Conservation (phyloP, 2,113 vertebrate species). For the Perca schrenkii region DNA sequence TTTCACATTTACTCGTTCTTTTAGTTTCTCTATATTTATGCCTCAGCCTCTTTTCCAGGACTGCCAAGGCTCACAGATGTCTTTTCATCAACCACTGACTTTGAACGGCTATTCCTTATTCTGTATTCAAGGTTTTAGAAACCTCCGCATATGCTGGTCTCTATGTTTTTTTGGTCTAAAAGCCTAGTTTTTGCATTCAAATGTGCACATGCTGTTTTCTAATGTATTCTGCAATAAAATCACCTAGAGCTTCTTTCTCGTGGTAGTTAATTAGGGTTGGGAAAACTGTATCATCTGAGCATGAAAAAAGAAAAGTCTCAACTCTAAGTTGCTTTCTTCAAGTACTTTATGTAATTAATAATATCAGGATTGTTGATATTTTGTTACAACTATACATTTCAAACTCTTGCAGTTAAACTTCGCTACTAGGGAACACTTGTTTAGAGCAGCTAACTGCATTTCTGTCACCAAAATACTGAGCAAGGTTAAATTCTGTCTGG, state of each 20-base stretch:
- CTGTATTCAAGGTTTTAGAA: slow-evolving; percentile 4
- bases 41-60: slow-evolving; percentile 15
- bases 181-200: slow-evolving; percentile 20
- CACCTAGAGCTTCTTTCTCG: not conserved
- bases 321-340: not conserved
- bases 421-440: not conserved
- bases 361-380: not conserved
- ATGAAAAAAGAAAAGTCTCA: not conserved
- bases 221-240: slow-evolving; percentile 10
- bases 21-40: slow-evolving; percentile 40
- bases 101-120: not conserved
- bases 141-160: not conserved
- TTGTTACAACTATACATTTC: not conserved
- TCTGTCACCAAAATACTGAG: not conserved
- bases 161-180: slow-evolving; percentile 22
- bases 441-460: not conserved
- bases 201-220: slow-evolving; percentile 29
- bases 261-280: not conserved
- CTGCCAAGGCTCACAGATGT: slow-evolving; percentile 33
- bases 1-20: slow-evolving; percentile 45
- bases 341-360: not conserved
- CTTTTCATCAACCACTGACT: slow-evolving; percentile 12
- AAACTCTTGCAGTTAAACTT: not conserved
- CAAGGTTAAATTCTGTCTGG: not conserved
- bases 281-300: not conserved